Evolutionary conservation across 2,888 invertebrate species (phyloP), one percentile per base, ranked within the genome.

Genomic region (Morpho helenor): DNA sequence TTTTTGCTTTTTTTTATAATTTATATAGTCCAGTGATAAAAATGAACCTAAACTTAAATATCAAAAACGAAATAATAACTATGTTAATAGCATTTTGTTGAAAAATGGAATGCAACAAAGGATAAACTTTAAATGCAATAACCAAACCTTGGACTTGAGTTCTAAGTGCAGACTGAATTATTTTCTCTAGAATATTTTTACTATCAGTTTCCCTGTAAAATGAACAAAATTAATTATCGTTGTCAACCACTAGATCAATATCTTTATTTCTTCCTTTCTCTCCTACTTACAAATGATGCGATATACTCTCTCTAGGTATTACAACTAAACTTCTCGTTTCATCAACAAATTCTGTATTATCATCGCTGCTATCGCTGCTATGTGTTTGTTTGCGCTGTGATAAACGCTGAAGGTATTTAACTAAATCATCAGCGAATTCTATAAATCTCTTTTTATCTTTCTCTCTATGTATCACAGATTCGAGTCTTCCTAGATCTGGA

Each of bases 261-360:
- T 31, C 31, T 31, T 31, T 5, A 31, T 5, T 31, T 31, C 31
- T 31, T 31, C 31, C 31, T 31, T 31, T 31, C 31, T 31, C 5
- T 31, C n/a, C 4, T 52, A 54, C 52, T 57, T 54, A 59, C 57
- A 31, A 16, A 9, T 40, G 45, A 46, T 54, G 39, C 8, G 49
- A 42, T 8, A 39, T 10, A 41, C 49, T 16, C 7, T 57, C 48
- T 8, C 51, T 7, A 44, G 55, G 47, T 46, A 63, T 16, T 8
- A 62, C n/a, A 44, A 58, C 2, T 10, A 58, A 8, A 54, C 54
- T 58, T 47, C 62, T 62, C 6, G 60, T 64, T 55, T 62, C 42
- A 22, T 64, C 64, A 7, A 56, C 43, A 16, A 57, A 64, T 40
- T 47, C 51, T 3, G 41, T 6, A 51, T 48, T 46, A 41, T 51